Base-by-base conservation (phyloP, 2,888 invertebrate species). In the Silvanus unidentatus region DNA sequence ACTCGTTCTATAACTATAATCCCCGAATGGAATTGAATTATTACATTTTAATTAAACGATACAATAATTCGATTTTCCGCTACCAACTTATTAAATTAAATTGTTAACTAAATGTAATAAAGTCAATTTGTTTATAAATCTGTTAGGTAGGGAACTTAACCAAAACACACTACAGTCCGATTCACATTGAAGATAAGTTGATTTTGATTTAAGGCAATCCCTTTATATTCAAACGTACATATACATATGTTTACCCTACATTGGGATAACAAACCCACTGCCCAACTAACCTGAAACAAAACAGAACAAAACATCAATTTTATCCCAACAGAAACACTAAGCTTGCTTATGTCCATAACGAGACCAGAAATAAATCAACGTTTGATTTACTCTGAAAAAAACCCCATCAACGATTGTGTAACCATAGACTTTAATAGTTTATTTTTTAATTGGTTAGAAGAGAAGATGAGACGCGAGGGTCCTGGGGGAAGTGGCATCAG, bases 391-490 rank as follows among this genome's bases (percentile, higher is more conserved):
- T n/a, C n/a, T n/a, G n/a, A n/a, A n/a, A n/a, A n/a, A n/a, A n/a
- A n/a, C n/a, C n/a, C n/a, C n/a, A n/a, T n/a, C n/a, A n/a, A n/a
- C n/a, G n/a, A n/a, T n/a, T n/a, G n/a, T n/a, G n/a, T n/a, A n/a
- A n/a, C n/a, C n/a, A n/a, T n/a, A n/a, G n/a, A n/a, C n/a, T n/a
- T n/a, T n/a, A n/a, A n/a, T n/a, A 65, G 66, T 65, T 67, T 60
- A 62, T 60, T 63, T 66, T 68, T 65, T 67, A 68, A 68, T 68
- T 67, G 66, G 63, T 63, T 65, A 60, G 63, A 50, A 52, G 54
- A 51, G 53, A 54, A 51, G 44, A n/a, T n/a, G n/a, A n/a, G n/a
- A n/a, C n/a, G n/a, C n/a, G n/a, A 16, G 53, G 47, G 52, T 49
- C 53, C 47, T 48, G 39, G 48, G 51, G 47, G 55, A 53, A 48